Conservation (phyloP, 2,113 vertebrate genomes). For the Pluvialis apricaria region DNA sequence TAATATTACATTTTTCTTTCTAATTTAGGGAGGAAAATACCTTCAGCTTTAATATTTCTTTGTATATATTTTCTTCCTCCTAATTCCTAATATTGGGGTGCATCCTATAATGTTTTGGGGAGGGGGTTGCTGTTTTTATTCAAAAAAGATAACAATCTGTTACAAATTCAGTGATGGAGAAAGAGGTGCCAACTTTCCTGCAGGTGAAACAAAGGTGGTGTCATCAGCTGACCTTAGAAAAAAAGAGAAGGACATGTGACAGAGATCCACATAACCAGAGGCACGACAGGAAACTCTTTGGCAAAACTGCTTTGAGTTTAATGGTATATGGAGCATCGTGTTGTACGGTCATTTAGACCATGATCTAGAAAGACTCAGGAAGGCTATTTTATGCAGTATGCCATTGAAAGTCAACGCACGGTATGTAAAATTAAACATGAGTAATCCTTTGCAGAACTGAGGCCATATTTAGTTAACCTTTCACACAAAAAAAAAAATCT, state of each 20-base stretch:
- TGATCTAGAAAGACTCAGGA: fast-evolving
- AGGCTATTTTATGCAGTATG: not conserved
- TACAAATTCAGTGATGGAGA: not conserved
- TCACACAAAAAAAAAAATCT: not conserved
- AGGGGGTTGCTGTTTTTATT: not conserved
- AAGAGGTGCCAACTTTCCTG: not conserved
- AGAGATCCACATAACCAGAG: not conserved
- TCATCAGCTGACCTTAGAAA: not conserved
- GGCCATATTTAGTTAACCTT: slow-evolving; percentile 62
- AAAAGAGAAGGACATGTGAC: not conserved
- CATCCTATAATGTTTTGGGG: not conserved
- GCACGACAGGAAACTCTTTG: not conserved
- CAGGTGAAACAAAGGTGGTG: not conserved
- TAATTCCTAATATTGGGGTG: not conserved
- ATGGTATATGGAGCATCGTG: not conserved
- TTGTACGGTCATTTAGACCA: not conserved
- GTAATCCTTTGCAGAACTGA: slow-evolving; percentile 45
- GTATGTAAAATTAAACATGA: slow-evolving; percentile 44
- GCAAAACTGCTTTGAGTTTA: not conserved
- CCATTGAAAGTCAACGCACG: not conserved
- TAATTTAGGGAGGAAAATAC: not conserved
- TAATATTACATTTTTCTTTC: not conserved
- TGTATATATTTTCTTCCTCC: not conserved
- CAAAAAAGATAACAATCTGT: not conserved
- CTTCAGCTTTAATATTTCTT: not conserved